Evolutionary conservation across 2,888 invertebrate genomes (phyloP), one percentile per base, ranked within the genome.

Genomic region (Calameuta idolon): DNA sequence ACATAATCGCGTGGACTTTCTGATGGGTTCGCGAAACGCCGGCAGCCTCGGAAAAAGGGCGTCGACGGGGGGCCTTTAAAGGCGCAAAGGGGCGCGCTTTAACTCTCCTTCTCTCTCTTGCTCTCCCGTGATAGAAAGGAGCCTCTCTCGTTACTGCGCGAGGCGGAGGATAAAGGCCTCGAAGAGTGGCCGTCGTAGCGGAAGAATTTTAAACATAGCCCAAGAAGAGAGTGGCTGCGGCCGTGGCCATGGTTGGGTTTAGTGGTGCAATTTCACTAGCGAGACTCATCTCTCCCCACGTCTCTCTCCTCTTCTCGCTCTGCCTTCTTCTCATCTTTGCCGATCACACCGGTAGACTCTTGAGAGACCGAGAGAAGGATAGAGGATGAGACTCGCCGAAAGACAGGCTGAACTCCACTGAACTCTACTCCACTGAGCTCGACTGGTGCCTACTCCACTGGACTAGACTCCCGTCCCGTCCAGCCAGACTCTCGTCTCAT

Each of bases 181-280:
- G 69, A 69, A 40, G 69, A 30, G 69, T 33, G 33, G 33, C 40
- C 69, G 69, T 69, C 33, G 73, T 78, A 78, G 73, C 40, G 71
- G 78, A 78, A 78, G 78, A 78, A 78, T 78, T 78, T 78, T 73
- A 78, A 78, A 78, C 75, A 75, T 30, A 74, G 74, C n/a, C 34
- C 35, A 74, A 33, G 74, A 33, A 34, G 33, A 34, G 71, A 71
- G 71, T 71, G 71, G 71, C 30, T 30, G 79, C 80, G 81, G 76
- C 81, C 77, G 79, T 80, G 81, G 79, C 81, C 73, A 73, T 76
- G 78, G 74, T 76, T 76, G 80, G 77, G 75, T 83, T 84, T 79
- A 82, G 82, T 79, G 83, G 80, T 82, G 85, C 83, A 84, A 85
- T 86, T 87, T 86, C 76, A 79, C 84, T 84, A 84, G 85, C 79